phyloP scores from a whole-genome alignment of 2,113 vertebrate genomes.

The Eidolon helvum region DNA sequence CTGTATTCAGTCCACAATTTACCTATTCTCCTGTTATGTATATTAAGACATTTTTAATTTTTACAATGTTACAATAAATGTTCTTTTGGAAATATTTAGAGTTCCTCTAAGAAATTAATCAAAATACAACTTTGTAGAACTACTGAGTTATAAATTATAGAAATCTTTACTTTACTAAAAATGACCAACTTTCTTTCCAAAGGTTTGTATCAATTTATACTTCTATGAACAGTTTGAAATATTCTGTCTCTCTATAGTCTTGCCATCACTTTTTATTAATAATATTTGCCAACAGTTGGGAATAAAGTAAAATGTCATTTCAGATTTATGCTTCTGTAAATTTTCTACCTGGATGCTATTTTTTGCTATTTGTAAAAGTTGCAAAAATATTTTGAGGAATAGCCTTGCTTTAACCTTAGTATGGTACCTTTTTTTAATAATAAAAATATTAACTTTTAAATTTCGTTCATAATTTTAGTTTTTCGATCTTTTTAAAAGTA shows the following conservation, averaged over 20 bases:
- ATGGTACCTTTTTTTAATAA: background rate
- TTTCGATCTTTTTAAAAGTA: background rate
- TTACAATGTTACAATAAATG: background rate
- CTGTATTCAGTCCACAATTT: background rate
- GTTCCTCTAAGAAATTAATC: background rate
- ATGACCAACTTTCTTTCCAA: background rate
- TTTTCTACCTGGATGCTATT: background rate
- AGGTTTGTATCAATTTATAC: background rate
- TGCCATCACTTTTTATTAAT: background rate
- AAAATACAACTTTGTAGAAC: background rate
- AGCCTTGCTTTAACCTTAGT: background rate
- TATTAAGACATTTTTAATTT: background rate
- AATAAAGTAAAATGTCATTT: background rate
- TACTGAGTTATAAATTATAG: background rate
- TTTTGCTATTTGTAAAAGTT: background rate
- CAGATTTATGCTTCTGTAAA: background rate
- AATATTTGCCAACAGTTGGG: background rate
- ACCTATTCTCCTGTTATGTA: background rate
- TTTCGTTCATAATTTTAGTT: background rate
- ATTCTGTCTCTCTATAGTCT: background rate
- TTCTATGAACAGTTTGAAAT: background rate
- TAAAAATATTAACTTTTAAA: background rate
- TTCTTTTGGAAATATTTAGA: background rate
- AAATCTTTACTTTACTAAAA: background rate
- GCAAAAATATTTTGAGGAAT: background rate